Evolutionary conservation across 1,140 invertebrate genomes (phyloP).

Genomic region (Rhopalosiphum maidis): DNA sequence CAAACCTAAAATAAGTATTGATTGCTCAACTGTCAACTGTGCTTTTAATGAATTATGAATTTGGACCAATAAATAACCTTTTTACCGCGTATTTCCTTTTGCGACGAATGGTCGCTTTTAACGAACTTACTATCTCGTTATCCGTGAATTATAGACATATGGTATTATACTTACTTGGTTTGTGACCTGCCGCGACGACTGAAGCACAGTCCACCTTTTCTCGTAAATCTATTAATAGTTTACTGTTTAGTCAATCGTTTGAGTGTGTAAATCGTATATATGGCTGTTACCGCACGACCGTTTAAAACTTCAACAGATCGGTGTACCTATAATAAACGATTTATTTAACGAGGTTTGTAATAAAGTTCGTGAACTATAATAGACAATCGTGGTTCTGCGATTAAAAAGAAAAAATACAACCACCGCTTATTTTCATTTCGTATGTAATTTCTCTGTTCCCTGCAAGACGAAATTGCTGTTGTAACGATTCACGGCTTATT

Average conservation of each 20-base stretch:
- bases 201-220: not conserved
- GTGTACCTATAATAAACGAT: not conserved
- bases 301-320: not conserved
- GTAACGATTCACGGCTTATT: not conserved
- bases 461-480: not conserved
- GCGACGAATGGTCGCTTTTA: not conserved
- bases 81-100: not conserved
- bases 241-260: not conserved
- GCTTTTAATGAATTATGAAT: not conserved
- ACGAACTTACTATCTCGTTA: not conserved
- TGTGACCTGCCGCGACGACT: not conserved
- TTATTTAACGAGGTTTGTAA: not conserved
- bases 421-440: not conserved
- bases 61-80: not conserved
- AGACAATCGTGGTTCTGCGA: not conserved
- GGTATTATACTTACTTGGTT: not conserved
- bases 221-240: not conserved
- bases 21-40: not conserved
- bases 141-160: not conserved
- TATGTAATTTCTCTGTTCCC: not conserved
- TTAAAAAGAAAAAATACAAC: not conserved
- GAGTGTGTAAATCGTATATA: not conserved
- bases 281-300: not conserved
- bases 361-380: not conserved
- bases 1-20: not conserved